Evolutionary conservation across 2,113 vertebrate species (phyloP).

Genomic region (Salvator merianae): DNA sequence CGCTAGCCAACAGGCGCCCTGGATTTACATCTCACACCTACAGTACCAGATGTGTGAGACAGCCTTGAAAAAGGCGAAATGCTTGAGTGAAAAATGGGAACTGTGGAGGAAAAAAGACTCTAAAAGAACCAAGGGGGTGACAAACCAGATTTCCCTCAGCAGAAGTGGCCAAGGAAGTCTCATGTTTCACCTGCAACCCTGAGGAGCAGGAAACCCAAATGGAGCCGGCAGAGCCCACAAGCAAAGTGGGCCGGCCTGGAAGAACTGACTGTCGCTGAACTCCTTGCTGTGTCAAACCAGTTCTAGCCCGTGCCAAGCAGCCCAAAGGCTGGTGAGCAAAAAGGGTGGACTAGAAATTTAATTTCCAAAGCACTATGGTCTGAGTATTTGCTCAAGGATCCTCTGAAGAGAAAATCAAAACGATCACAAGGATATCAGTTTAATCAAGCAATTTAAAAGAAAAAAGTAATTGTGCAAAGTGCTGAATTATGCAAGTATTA

Average conservation of each 20-base stretch:
- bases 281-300: too few relatives aligned
- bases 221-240: not conserved
- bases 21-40: not conserved
- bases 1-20: not conserved
- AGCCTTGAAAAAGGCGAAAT: not conserved
- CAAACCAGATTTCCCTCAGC: not conserved
- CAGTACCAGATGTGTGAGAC: too few relatives aligned
- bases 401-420: too few relatives aligned
- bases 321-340: conserved; percentile 37
- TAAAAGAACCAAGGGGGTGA: not conserved
- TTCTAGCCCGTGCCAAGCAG: not conserved
- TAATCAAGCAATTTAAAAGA: too few relatives aligned
- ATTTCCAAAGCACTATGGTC: not conserved
- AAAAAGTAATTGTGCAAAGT: not conserved
- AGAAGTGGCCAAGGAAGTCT: not conserved
- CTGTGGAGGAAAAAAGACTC: not conserved
- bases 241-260: not conserved
- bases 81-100: not conserved
- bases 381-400: conserved; percentile 44
- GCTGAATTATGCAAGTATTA: not conserved
- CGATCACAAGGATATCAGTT: too few relatives aligned
- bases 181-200: not conserved
- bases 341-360: conserved; percentile 36
- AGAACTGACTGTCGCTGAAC: not conserved
- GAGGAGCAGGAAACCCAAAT: not conserved